These are phyloP conservation scores for Paracyclopina nana DNA, from an alignment of 1,140 invertebrate genomes.

Conservation along the genomic window DNA sequence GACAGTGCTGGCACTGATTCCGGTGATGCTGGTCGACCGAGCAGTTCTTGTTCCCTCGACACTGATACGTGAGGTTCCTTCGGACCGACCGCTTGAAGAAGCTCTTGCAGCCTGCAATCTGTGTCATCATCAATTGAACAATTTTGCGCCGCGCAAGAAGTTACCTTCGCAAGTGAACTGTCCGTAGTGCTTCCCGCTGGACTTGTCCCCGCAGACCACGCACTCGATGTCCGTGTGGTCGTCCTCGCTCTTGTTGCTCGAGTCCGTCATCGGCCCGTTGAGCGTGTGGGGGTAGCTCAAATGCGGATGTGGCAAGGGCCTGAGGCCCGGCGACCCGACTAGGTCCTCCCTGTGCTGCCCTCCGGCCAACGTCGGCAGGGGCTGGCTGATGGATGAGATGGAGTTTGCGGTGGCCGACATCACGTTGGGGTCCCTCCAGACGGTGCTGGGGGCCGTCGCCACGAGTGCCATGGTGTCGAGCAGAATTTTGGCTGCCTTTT, in stretches of 20 bases:
- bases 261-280: not conserved
- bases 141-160: conserved; percentile 20
- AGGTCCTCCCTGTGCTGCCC: too few species aligned
- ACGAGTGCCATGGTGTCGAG: conserved; percentile 24
- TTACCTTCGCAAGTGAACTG: conserved; percentile 97
- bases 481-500: too few species aligned
- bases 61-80: conserved; percentile 90
- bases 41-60: conserved; percentile 85
- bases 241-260: conserved; percentile 20
- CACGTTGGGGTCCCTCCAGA: conserved; percentile 18
- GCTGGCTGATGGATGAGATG: conserved; percentile 22
- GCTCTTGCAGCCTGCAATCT: conserved; percentile 83
- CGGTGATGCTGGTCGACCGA: conserved; percentile 97
- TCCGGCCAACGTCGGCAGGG: too few species aligned
- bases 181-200: conserved; percentile 94
- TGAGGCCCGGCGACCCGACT: conserved; percentile 23
- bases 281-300: too few species aligned
- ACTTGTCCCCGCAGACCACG: conserved; percentile 97
- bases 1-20: conserved; percentile 96
- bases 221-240: conserved; percentile 77
- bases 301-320: too few species aligned
- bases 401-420: conserved; percentile 17
- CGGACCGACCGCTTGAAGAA: conserved; percentile 96
- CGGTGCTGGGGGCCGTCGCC: conserved; percentile 21
- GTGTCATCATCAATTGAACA: conserved; percentile 10